Base-by-base conservation (phyloP, 2,888 invertebrate species). In the Pyrocoelia pectoralis region DNA sequence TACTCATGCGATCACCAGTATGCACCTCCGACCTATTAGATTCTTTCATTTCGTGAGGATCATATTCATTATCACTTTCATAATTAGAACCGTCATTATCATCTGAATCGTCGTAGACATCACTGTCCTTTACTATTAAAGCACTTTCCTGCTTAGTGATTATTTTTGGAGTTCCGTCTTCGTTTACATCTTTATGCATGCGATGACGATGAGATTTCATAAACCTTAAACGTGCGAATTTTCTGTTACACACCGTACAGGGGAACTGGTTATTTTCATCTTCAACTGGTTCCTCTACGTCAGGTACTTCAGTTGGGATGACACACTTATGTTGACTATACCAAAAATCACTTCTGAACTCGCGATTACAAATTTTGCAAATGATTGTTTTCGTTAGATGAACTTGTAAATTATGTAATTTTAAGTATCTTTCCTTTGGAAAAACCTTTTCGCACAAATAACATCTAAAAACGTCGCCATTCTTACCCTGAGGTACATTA, bases 331-430 rank as follows among this genome's bases (percentile, higher is more conserved):
- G 64, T 2, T 51, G 43, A n/a, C 15, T 52, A 15, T 56, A 64
- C 64, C 64, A 64, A 28, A 64, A 64, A 9, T 64, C 64, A 18
- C 59, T 64, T 28, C 52, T 64, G 17, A 64, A 64, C 41, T 48
- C 55, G n/a, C 64, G 43, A 3, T 48, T 19, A 17, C 64, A 64
- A 3, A 33, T 60, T 17, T 60, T 56, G 17, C 64, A 64, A 15
- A 29, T 52, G 9, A 56, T 59, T 2, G 52, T 41, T 52, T 48
- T 59, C n/a, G 40, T 43, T 9, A 56, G 41, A 56, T 64, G 64
- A 5, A 64, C 60, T 12, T 64, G 64, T 41, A 59, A 46, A 52
- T 64, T 64, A 14, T 64, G 64, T 1, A 64, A 24, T 56, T 60
- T 64, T 9, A 64, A 41, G 56, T 54, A 64, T 9, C 64, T 19